Evolutionary conservation across 2,113 vertebrate species (phyloP), one percentile per base, ranked within the genome.

Genomic region (Nipponia nippon): DNA sequence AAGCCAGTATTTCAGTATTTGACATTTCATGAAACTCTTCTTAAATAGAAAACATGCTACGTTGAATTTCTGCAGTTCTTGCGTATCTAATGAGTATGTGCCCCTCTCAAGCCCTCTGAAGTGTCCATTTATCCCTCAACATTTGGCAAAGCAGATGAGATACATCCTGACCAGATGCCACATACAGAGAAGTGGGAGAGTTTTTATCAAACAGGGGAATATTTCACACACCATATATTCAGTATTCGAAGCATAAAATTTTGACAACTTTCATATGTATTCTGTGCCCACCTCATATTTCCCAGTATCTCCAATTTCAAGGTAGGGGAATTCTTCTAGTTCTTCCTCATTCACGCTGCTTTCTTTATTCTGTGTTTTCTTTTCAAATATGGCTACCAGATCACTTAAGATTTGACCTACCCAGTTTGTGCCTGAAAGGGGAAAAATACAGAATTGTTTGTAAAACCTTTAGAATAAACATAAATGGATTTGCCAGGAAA

Each of bases 361-460:
- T 89, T 4, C 79, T 15, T 16, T 22, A 32, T 23, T 40, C 7
- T 6, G 23, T 0, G 1, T 87, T 89, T 95, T 95, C 50, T 91
- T 93, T 66, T 42, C 25, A 62, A 32, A 92, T 72, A 92, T 42
- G 21, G 50, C n/a, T 66, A 70, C 13, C 32, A 96, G 77, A 46
- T 96, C 93, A 84, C 1, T 73, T 82, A 97, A 55, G 59, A 96
- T 93, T 44, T 96, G 94, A 21, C 67, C 66, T 26, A 96, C 9
- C 93, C 94, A 97, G 72, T 97, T 97, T 13, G 95, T 91, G 40
- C 95, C 96, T 97, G 69, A 75, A 59, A 75, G 50, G 29, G 16
- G 23, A 53, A 70, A 63, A 81, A 81, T 11, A 44, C 15, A 59
- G 20, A 84, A 16, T 11, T 59, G 0, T 42, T 65, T 56, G 6